Percentiles rank a stretch among this genome's conserved stretches.
These are phyloP conservation scores for Troides aeacus DNA, from an alignment of 2,888 invertebrate species.

Conservation along the genomic window DNA sequence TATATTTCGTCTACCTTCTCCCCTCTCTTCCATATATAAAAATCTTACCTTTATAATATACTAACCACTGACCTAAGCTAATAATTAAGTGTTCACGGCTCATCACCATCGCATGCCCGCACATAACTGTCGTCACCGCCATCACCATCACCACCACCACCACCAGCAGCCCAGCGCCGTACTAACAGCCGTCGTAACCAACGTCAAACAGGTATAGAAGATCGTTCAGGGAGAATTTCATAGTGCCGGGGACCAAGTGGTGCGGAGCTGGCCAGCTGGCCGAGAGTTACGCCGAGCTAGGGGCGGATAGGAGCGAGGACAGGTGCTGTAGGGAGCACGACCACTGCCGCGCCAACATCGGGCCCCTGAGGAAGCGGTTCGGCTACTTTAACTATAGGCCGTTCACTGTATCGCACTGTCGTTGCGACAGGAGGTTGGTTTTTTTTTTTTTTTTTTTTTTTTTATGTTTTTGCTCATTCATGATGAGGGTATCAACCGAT, in stretches of 20 bases:
- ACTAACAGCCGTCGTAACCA: conserved; percentile 26
- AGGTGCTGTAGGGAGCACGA: conserved; percentile 88
- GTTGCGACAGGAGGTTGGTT: conserved; percentile 87
- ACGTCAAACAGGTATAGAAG: conserved; percentile 64
- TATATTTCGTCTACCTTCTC: too few species aligned
- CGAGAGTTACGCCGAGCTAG: conserved; percentile 82
- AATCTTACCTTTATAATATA: too few species aligned
- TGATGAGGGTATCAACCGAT: not conserved
- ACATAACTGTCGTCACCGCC: too few species aligned
- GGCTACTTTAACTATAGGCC: conserved; percentile 84
- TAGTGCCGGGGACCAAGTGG: conserved; percentile 86
- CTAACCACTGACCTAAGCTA: too few species aligned
- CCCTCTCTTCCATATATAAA: too few species aligned
- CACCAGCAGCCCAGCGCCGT: conserved; percentile 1
- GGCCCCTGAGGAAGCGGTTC: conserved; percentile 81
- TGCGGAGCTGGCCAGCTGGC: conserved; percentile 84
- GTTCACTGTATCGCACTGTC: conserved; percentile 87
- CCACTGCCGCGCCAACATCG: conserved; percentile 83
- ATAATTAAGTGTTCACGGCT: not conserved
- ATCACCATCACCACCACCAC: too few species aligned
- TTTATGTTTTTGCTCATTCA: not conserved
- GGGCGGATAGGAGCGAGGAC: conserved; percentile 76
- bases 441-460: conserved; percentile 42
- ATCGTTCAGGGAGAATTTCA: conserved; percentile 77
- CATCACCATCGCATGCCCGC: conserved; percentile 2